Evolutionary conservation across 2,797 vertebrate genomes (phyloP).

Genomic region (Ispidina picta): DNA sequence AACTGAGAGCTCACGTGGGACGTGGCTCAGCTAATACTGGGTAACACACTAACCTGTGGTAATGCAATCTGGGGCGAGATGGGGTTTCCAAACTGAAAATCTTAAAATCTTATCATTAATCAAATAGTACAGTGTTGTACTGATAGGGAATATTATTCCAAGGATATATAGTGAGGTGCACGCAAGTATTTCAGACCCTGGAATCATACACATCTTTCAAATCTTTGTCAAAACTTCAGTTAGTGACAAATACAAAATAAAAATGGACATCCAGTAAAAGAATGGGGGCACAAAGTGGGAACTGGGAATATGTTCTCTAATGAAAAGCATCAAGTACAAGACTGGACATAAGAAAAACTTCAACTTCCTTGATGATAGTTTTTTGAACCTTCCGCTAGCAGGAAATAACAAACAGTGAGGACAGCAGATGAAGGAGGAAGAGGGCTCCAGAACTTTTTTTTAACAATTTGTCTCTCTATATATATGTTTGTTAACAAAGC

Average conservation of each 20-base stretch:
- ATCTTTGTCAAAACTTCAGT: background rate
- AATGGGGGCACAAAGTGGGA: background rate
- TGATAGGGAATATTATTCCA: background rate
- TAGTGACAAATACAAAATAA: background rate
- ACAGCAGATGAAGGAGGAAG: background rate
- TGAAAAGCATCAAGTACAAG: background rate
- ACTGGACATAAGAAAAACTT: background rate
- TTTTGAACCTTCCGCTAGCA: background rate
- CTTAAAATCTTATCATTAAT: background rate
- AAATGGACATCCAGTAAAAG: background rate
- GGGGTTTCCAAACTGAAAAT: background rate
- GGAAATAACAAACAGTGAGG: background rate
- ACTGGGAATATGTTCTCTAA: background rate
- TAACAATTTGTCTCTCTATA: background rate
- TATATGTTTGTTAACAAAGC: background rate
- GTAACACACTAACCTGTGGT: background rate
- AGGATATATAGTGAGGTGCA: background rate
- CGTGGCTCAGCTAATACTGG: background rate
- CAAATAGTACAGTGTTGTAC: background rate
- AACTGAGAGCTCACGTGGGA: background rate
- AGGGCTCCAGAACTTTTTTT: too few relatives aligned
- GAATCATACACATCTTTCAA: rapidly evolving
- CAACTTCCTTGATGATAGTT: background rate
- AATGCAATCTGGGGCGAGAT: background rate
- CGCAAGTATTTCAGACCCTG: background rate